Conservation (phyloP, 2,113 vertebrate species). For the Panthera uncia region DNA sequence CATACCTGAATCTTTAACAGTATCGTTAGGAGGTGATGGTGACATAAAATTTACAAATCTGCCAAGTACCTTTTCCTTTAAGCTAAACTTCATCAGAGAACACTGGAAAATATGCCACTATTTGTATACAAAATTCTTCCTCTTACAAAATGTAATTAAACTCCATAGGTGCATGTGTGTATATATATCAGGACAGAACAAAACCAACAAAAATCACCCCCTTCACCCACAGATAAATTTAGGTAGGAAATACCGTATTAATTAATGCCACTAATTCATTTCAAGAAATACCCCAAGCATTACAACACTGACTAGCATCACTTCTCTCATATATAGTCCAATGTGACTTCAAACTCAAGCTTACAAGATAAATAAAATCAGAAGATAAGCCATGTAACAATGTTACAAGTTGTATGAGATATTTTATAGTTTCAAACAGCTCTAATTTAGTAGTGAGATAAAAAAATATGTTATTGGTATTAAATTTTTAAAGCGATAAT, state of each 20-base stretch:
- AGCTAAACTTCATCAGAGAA: constrained; percentile 23
- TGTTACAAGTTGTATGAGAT: neutral
- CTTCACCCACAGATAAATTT: neutral
- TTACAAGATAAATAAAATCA: constrained; percentile 5
- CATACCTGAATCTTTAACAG: neutral
- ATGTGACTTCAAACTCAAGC: constrained; percentile 4
- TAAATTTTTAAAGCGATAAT: neutral
- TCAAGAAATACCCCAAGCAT: neutral
- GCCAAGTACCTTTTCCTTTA: neutral
- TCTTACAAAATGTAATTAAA: neutral
- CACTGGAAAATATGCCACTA: neutral
- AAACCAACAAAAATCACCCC: neutral
- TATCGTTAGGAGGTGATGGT: neutral
- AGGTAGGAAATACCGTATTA: neutral
- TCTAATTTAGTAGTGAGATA: neutral
- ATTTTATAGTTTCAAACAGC: neutral
- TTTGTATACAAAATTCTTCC: neutral
- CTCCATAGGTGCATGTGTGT: neutral
- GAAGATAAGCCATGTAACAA: neutral
- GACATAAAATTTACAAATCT: neutral
- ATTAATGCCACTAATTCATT: neutral
- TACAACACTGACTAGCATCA: neutral
- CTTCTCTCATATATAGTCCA: neutral
- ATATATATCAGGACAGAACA: neutral
- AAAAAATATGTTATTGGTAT: neutral